A percentile compares a stretch with the other conserved stretches of the same genome.
phyloP scores from a whole-genome alignment of 2,113 vertebrate genomes.

The Nothoprocta perdicaria region DNA sequence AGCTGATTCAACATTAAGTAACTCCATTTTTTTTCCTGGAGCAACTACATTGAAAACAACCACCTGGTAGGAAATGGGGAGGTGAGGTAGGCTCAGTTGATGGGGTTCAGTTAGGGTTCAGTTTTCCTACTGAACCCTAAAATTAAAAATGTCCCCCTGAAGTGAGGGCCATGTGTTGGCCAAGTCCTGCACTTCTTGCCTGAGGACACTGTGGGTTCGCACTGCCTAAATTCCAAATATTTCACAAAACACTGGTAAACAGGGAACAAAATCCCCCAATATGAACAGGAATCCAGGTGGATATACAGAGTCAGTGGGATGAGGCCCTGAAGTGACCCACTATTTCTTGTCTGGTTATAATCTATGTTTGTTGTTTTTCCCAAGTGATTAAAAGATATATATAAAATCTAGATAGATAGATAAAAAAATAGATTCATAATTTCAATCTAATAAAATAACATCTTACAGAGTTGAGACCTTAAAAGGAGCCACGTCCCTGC shows the following conservation, averaged over 20 bases:
- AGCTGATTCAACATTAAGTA: not conserved
- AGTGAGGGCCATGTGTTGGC: not conserved
- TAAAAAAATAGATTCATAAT: not conserved
- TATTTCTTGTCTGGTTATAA: not conserved
- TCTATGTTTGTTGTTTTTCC: fast-evolving
- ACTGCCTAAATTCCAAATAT: fast-evolving
- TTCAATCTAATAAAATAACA: not conserved
- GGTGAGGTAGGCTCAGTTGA: not conserved
- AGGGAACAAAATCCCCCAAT: not conserved
- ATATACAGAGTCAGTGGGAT: not conserved
- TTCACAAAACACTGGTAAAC: not conserved
- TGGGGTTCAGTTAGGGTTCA: not conserved
- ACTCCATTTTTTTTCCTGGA: not conserved
- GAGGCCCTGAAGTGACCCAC: not conserved
- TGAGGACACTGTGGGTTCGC: too few relatives aligned
- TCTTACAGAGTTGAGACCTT: not conserved
- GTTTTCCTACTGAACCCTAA: not conserved
- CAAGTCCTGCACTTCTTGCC: not conserved
- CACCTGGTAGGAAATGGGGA: not conserved
- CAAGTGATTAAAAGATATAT: not conserved
- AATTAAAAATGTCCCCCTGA: not conserved
- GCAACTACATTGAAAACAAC: not conserved
- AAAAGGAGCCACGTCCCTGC: not conserved
- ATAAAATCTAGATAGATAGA: not conserved
- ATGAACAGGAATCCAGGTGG: not conserved